Evolutionary conservation across 2,113 vertebrate species (phyloP).

Genomic region (Serinus canaria): DNA sequence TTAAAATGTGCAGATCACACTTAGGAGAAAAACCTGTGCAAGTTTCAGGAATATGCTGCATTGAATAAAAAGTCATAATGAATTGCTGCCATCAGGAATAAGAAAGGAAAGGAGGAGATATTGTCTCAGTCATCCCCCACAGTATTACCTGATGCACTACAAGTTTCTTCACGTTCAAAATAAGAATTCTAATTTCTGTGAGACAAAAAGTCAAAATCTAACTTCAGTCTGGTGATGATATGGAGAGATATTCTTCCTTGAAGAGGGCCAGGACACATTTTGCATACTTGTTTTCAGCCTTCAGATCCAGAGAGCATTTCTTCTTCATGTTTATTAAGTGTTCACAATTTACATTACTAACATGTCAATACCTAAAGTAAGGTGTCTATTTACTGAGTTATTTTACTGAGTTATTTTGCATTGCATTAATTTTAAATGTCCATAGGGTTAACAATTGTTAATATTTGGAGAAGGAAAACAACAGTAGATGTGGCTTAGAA

Average conservation of each 20-base stretch:
- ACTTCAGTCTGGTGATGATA: neutral
- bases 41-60: neutral
- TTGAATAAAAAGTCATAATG: neutral
- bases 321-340: neutral
- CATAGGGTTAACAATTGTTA: neutral
- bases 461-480: neutral
- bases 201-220: neutral
- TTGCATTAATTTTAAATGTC: neutral
- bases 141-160: rapidly evolving
- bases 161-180: neutral
- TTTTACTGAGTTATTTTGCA: neutral
- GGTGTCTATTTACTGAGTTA: neutral
- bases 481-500: neutral
- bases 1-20: neutral
- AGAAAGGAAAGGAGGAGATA: neutral
- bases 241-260: neutral
- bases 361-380: neutral
- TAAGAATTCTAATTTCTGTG: neutral
- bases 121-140: neutral
- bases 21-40: neutral
- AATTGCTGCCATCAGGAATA: neutral
- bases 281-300: neutral
- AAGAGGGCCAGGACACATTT: neutral
- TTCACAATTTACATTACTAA: neutral
- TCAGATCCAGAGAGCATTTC: neutral